A percentile compares a stretch with the other conserved stretches of the same genome.
phyloP scores from a whole-genome alignment of 1,140 invertebrate genomes.

The Hypothenemus hampei region DNA sequence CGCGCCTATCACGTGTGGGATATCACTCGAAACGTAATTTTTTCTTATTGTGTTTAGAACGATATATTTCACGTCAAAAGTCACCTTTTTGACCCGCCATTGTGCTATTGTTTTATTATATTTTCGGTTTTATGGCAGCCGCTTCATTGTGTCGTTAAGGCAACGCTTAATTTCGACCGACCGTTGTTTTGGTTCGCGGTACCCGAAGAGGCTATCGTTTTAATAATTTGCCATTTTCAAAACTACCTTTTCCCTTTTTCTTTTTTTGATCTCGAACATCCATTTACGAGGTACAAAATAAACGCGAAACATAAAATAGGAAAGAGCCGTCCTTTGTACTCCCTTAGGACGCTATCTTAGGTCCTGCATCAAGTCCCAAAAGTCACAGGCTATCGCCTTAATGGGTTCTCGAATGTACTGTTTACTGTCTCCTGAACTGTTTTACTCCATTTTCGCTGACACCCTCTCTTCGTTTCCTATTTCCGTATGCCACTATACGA shows the following conservation, averaged over 20 bases:
- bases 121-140: conserved; percentile 16
- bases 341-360: conserved; percentile 16
- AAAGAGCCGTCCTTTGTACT: conserved; percentile 12
- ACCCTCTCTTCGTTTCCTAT: conserved; percentile 23
- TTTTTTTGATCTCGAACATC: too few species aligned
- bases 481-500: conserved; percentile 15
- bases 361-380: conserved; percentile 16
- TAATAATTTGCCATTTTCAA: too few species aligned
- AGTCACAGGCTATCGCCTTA: conserved; percentile 34
- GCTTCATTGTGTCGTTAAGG: conserved; percentile 9
- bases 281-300: too few species aligned
- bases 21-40: conserved; percentile 18
- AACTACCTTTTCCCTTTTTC: too few species aligned
- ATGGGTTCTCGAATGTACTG: conserved; percentile 30
- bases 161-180: background rate
- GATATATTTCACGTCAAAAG: conserved; percentile 25
- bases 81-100: conserved; percentile 22
- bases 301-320: conserved; percentile 9
- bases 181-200: too few species aligned
- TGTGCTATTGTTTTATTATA: conserved; percentile 26
- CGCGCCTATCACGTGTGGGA: conserved; percentile 23
- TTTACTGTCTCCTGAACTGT: conserved; percentile 28
- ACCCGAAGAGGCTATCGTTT: too few species aligned
- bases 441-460: conserved; percentile 26
- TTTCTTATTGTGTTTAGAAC: conserved; percentile 16